Percentiles rank a stretch among this genome's conserved stretches.
These are phyloP conservation scores for Diadema setosum DNA, from an alignment of 35 echinoderm and acorn worm genomes.

Conservation along the genomic window DNA sequence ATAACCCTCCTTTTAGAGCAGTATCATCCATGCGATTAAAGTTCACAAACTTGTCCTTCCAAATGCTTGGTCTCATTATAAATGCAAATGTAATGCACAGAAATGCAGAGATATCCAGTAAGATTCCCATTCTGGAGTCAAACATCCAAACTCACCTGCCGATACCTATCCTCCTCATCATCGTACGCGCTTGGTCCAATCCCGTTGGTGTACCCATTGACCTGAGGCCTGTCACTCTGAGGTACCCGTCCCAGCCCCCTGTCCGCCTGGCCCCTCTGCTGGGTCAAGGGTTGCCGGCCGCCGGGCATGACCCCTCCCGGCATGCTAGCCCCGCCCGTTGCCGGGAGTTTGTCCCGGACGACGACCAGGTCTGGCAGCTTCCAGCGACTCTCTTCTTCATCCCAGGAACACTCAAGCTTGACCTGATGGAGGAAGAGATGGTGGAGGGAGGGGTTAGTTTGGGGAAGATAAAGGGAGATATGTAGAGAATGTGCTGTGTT, in stretches of 20 bases:
- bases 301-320: slow-evolving; percentile 69
- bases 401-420: slow-evolving; percentile 77
- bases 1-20: too few relatives aligned
- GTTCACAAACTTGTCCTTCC: too few relatives aligned
- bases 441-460: background rate
- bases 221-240: background rate
- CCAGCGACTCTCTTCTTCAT: slow-evolving; percentile 89
- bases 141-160: slow-evolving; percentile 64
- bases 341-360: slow-evolving; percentile 73
- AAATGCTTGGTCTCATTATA: too few relatives aligned
- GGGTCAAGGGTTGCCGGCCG: slow-evolving; percentile 58
- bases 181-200: slow-evolving; percentile 40
- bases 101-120: too few relatives aligned
- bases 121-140: too few relatives aligned
- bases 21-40: too few relatives aligned
- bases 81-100: too few relatives aligned
- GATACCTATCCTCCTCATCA: slow-evolving; percentile 72
- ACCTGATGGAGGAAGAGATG: slow-evolving; percentile 2
- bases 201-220: slow-evolving; percentile 46
- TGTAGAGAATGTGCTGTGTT: too few relatives aligned
- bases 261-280: slow-evolving; percentile 32
- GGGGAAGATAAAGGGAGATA: too few relatives aligned
- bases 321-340: background rate
- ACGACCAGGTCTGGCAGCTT: slow-evolving; percentile 70
- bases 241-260: background rate